A percentile compares a stretch with the other conserved stretches of the same genome.
Evolutionary conservation across 2,888 invertebrate species (phyloP).

Genomic region (Platycheirus albimanus): DNA sequence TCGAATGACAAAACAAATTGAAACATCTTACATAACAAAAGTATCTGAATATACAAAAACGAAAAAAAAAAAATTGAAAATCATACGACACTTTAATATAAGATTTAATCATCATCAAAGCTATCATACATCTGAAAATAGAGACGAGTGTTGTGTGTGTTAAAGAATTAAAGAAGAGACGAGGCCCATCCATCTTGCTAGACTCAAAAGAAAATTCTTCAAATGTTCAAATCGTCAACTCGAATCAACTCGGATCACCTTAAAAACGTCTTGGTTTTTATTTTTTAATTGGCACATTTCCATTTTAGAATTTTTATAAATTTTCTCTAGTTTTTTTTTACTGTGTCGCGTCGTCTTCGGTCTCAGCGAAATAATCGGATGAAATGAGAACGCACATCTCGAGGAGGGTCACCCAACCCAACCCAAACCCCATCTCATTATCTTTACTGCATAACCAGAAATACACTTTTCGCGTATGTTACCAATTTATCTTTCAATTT

Average conservation of each 20-base stretch:
- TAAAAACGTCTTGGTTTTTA: conserved; percentile 18
- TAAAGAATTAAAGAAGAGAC: no score
- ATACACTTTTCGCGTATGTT: conserved; percentile 48
- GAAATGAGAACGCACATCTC: conserved; percentile 36
- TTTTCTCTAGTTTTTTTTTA: conserved; percentile 15
- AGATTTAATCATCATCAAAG: conserved; percentile 37
- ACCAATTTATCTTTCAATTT: conserved; percentile 57
- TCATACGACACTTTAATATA: conserved; percentile 61
- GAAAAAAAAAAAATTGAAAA: conserved; percentile 30
- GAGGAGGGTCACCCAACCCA: conserved; percentile 14
- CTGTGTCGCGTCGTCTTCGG: not conserved
- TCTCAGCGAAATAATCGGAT: conserved; percentile 21
- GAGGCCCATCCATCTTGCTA: conserved; percentile 11
- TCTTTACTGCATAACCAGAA: conserved; percentile 23
- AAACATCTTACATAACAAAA: conserved; percentile 62
- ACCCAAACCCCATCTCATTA: conserved; percentile 14
- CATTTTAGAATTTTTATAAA: conserved; percentile 46
- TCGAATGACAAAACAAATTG: conserved; percentile 43
- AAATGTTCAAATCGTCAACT: conserved; percentile 37
- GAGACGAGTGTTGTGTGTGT: not conserved
- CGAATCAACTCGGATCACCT: conserved; percentile 54
- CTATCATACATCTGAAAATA: conserved; percentile 28
- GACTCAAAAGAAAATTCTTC: conserved; percentile 42
- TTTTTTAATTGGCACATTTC: conserved; percentile 61
- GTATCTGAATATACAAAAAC: conserved; percentile 21